A percentile compares a stretch with the other conserved stretches of the same genome.
Evolutionary conservation across 2,888 invertebrate species (phyloP).

Genomic region (Lepas anatifera): DNA sequence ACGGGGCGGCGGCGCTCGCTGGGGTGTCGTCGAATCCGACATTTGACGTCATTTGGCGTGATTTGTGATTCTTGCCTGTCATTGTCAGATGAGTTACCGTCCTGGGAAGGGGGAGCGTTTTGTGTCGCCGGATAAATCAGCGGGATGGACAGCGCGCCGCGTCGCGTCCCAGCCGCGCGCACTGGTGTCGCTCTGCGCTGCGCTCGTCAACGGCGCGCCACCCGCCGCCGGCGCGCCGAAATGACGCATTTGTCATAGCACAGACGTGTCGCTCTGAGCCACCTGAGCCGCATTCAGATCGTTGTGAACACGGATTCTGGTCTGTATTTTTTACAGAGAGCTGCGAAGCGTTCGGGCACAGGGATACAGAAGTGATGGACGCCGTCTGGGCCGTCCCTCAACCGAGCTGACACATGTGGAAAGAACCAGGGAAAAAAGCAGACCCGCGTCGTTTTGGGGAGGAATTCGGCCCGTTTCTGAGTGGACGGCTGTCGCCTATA

Average conservation of each 20-base stretch:
- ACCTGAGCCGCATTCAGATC: not conserved
- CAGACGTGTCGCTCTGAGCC: not conserved
- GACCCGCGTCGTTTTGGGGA: not conserved
- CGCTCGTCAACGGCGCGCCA: not conserved
- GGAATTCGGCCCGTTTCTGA: constrained; percentile 10
- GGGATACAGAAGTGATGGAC: not conserved
- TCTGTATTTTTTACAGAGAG: not conserved
- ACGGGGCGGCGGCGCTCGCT: not conserved
- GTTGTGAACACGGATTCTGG: not conserved
- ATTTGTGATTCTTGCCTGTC: constrained; percentile 12
- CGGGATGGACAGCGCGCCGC: too few species aligned
- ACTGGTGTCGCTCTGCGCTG: not conserved
- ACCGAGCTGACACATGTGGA: not conserved
- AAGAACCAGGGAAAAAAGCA: not conserved
- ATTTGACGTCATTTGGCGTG: constrained; percentile 12
- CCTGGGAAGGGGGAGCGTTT: constrained; percentile 12
- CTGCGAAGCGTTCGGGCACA: not conserved
- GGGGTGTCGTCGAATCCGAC: constrained; percentile 11
- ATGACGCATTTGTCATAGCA: constrained; percentile 1
- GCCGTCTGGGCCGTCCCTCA: not conserved
- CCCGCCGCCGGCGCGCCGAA: not conserved
- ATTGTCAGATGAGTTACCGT: constrained; percentile 11
- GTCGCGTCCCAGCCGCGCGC: not conserved
- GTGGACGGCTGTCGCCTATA: constrained; percentile 4
- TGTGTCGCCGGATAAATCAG: constrained; percentile 7